Evolutionary conservation across 2,113 vertebrate genomes (phyloP), one percentile per base, ranked within the genome.

Genomic region (Crypturellus undulatus): DNA sequence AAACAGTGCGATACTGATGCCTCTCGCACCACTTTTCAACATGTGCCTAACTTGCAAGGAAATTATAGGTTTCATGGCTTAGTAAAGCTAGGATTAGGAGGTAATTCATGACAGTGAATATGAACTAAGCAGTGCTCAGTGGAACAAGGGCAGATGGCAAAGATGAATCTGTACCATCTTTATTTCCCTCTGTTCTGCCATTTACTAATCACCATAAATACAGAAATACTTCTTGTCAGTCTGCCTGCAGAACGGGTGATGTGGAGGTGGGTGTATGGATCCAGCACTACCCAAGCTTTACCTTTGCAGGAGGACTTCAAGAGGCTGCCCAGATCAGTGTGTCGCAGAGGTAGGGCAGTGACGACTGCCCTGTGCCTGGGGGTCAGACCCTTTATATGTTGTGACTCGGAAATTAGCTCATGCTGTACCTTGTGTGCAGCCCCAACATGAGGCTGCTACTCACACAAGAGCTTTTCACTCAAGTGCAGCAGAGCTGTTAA

Each of bases 341-440:
- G 6, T 67, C 59, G 21, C 58, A 76, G 58, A 72, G 22, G 34
- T 30, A 87, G 30, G 43, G 89, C 47, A 25, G 4, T 10, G 7
- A 70, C 52, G 25, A 12, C 9, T 36, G 12, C 24, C 4, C 26
- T 22, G n/a, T 28, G 38, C 16, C 45, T 45, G 3, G 1, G 42
- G 7, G 34, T 63, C 28, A 40, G n/a, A 71, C 45, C 16, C 0
- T 2, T 10, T 34, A 7, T 2, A 58, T 59, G 8, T 59, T 28
- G 40, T 80, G 20, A 7, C 12, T 63, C 67, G 34, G 59, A 10
- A 45, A 30, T 72, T 59, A 68, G 9, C 32, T 91, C 38, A 4
- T 36, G 6, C 49, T 51, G 18, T 38, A 51, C 20, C 7, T 15
- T 49, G 30, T 22, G 12, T 58, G 21, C 36, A 64, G 32, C 22